Conservation (phyloP, 1,140 invertebrate species). For the Drosophila subpulchrella region DNA sequence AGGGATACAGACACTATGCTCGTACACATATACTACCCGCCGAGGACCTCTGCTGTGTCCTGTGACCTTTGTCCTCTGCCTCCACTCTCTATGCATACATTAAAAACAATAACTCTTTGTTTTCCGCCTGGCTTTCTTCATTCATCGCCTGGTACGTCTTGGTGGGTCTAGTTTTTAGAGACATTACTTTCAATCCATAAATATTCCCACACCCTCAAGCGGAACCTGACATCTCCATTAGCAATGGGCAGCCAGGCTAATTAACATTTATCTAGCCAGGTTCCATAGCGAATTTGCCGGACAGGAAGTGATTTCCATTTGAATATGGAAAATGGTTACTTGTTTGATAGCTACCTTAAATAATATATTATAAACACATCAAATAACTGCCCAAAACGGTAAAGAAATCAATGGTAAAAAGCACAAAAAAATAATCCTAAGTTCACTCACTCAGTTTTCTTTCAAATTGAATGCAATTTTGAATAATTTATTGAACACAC, state of each 20-base stretch:
- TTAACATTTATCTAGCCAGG: slow-evolving; percentile 18
- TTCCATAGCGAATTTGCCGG: slow-evolving; percentile 9
- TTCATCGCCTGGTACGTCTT: slow-evolving; percentile 44
- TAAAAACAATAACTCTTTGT: slow-evolving; percentile 79
- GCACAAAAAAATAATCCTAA: neutral
- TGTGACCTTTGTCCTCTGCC: slow-evolving; percentile 15
- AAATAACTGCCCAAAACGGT: neutral
- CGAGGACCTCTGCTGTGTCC: slow-evolving; percentile 8
- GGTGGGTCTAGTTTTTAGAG: slow-evolving; percentile 45
- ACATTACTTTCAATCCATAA: slow-evolving; percentile 13
- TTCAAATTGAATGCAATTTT: neutral
- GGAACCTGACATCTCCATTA: slow-evolving; percentile 33
- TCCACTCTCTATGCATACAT: slow-evolving; percentile 56
- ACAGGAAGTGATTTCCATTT: slow-evolving; percentile 34
- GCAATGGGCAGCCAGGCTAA: slow-evolving; percentile 19
- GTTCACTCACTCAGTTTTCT: neutral
- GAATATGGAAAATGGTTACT: neutral
- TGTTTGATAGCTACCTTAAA: neutral
- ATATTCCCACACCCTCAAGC: slow-evolving; percentile 30
- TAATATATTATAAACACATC: too few species aligned
- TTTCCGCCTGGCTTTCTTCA: slow-evolving; percentile 26
- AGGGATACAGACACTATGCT: neutral
- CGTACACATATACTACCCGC: slow-evolving; percentile 5
- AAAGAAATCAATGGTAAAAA: too few species aligned
- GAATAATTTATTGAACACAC: neutral